A percentile compares a stretch with the other conserved stretches of the same genome.
These are phyloP conservation scores for Macropus fuliginosus DNA, from an alignment of 2,797 vertebrate genomes.

Conservation along the genomic window DNA sequence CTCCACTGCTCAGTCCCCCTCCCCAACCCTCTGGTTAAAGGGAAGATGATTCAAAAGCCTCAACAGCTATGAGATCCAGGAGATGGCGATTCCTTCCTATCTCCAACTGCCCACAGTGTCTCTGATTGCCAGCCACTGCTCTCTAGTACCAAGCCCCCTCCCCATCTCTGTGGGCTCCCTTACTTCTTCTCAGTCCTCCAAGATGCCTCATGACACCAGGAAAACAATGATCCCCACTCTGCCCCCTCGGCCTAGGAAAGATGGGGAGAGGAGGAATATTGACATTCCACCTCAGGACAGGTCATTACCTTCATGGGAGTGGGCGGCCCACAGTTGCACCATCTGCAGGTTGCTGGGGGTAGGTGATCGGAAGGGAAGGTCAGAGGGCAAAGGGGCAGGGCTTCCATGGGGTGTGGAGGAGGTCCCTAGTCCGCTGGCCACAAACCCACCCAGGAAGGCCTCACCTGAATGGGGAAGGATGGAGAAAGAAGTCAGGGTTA, in stretches of 20 bases:
- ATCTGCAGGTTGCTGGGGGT: slow-evolving; percentile 90
- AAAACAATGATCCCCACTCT: neutral
- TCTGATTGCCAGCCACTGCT: neutral
- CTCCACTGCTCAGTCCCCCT: neutral
- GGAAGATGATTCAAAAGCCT: neutral
- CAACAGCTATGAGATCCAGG: neutral
- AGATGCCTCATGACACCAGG: neutral
- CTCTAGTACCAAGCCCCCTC: neutral
- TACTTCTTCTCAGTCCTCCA: neutral
- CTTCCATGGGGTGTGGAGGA: slow-evolving; percentile 81
- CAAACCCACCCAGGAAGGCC: slow-evolving; percentile 88
- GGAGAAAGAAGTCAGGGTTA: slow-evolving; percentile 25
- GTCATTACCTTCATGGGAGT: slow-evolving; percentile 87
- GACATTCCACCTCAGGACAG: neutral
- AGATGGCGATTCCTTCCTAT: neutral
- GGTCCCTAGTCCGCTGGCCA: slow-evolving; percentile 84
- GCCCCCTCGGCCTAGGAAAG: neutral
- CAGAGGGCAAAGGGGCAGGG: slow-evolving; percentile 86
- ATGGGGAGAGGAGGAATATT: neutral
- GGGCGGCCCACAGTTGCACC: slow-evolving; percentile 89
- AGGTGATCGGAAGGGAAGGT: slow-evolving; percentile 89
- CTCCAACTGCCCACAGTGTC: neutral
- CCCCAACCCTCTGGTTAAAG: neutral
- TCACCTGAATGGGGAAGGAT: slow-evolving; percentile 85
- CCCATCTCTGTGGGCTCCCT: neutral